Evolutionary conservation across 1,140 invertebrate genomes (phyloP), one percentile per base, ranked within the genome.

Genomic region (Arion vulgaris): DNA sequence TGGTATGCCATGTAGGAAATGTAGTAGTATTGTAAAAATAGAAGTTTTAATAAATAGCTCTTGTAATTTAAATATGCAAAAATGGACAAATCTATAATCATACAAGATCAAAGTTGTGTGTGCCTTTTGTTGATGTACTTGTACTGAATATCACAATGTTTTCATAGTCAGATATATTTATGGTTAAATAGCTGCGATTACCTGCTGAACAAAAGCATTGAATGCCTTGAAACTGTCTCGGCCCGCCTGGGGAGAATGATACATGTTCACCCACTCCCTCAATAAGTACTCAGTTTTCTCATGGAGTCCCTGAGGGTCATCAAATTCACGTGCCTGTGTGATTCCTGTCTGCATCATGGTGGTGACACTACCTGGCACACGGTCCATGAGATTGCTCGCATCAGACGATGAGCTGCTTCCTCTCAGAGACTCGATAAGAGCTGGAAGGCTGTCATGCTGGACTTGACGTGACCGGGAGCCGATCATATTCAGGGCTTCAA

Each of bases 251-350:
- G 96, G 95, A 36, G 95, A 95, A 89, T 97, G 95, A 89, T 98
- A 98, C 89, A 99, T 95, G 32, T 94, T 95, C 4, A 99, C 96
- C 98, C 98, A 99, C 90, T 99, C 98, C 26, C 97, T 94, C 13
- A 99, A 93, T 1, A 99, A 92, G 85, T 94, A 97, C 90, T 99
- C 98, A 0, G 98, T 98, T 91, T 99, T 99, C 88, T 99, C 98
- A 87, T 97, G 95, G 11, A 99, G 93, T 19, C 96, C 97, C 9
- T 96, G 96, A 26, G 98, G 97, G 93, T 99, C 98, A 89, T 98
- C 97, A 86, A 95, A 97, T 81, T 98, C 97, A 76, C 96, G 94
- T 36, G 96, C 95, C 94, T 97, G 94, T 28, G 93, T 91, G 88
- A 98, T 97, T 71, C 97, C 97, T 82, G 97, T 96, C 91, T 98